Evolutionary conservation across 2,113 vertebrate species (phyloP).

Genomic region (Egretta garzetta): DNA sequence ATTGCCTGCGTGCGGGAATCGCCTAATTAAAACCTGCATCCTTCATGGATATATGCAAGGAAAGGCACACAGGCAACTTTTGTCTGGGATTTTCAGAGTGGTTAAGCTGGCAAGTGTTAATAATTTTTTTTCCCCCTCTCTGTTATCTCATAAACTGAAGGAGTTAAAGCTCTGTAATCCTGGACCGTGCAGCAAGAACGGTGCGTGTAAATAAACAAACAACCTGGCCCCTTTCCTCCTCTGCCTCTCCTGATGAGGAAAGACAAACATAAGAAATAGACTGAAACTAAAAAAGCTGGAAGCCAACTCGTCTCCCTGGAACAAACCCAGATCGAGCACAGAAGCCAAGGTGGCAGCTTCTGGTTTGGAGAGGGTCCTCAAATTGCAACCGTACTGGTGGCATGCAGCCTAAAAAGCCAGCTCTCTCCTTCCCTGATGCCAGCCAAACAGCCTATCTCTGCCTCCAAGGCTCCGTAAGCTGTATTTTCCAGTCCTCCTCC

Average conservation of each 20-base stretch:
- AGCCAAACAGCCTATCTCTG: fast-evolving
- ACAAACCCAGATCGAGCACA: fast-evolving
- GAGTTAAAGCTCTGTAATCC: neutral
- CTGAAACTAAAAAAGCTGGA: neutral
- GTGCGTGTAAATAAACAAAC: fast-evolving
- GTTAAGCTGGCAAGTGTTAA: neutral
- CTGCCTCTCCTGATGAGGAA: neutral
- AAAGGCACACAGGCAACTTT: neutral
- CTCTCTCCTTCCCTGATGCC: neutral
- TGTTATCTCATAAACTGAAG: neutral
- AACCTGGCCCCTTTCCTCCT: neutral
- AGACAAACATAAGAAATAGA: neutral
- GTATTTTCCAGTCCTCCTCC: neutral
- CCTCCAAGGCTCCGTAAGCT: fast-evolving
- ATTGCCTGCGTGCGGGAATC: neutral
- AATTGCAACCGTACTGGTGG: fast-evolving
- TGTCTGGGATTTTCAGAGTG: neutral
- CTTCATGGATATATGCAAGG: fast-evolving
- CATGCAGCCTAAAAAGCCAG: neutral
- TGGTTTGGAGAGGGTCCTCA: neutral
- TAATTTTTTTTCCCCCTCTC: neutral
- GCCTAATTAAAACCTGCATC: neutral
- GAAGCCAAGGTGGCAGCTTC: neutral
- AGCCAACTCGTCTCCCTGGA: neutral
- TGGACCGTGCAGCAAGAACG: fast-evolving